Evolutionary conservation across 92 coral and sea anemone genomes (phyloP).

Genomic region (Anthopleura xanthogrammica): DNA sequence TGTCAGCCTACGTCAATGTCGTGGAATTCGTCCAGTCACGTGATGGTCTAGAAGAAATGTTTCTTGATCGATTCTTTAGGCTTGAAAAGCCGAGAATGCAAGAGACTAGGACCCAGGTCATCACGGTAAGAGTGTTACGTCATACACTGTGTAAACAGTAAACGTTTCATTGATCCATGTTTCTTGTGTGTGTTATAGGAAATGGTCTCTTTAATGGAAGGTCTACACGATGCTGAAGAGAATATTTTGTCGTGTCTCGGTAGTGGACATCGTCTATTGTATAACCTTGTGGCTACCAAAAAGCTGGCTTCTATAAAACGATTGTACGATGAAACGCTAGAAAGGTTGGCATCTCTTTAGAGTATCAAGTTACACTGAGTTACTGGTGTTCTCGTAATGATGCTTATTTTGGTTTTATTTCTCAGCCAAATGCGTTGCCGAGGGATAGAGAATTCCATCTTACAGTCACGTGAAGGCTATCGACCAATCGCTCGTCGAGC

Average conservation of each 20-base stretch:
- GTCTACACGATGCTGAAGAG: conserved; percentile 84
- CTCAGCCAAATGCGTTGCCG: conserved; percentile 85
- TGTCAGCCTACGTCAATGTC: conserved; percentile 85
- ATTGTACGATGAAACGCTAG: conserved; percentile 89
- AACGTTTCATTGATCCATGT: not conserved
- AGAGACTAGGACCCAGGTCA: conserved; percentile 87
- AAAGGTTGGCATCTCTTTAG: conserved; percentile 55
- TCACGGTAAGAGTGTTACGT: conserved; percentile 48
- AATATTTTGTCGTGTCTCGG: conserved; percentile 79
- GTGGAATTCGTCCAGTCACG: conserved; percentile 96
- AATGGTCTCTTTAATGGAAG: conserved; percentile 86
- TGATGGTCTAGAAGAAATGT: conserved; percentile 95
- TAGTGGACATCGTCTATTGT: conserved; percentile 80
- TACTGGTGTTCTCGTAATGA: not conserved
- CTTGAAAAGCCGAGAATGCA: conserved; percentile 98
- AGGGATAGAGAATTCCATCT: conserved; percentile 88
- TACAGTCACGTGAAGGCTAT: conserved; percentile 99
- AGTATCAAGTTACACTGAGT: not conserved
- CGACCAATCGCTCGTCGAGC: conserved; percentile 99
- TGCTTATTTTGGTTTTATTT: not conserved
- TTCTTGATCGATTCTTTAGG: conserved; percentile 88
- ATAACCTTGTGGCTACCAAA: conserved; percentile 88
- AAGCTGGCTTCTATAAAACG: conserved; percentile 84
- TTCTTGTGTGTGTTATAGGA: conserved; percentile 50
- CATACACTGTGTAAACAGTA: not conserved